Conservation (phyloP, 2,888 invertebrate genomes). For the Tridacna gigas region DNA sequence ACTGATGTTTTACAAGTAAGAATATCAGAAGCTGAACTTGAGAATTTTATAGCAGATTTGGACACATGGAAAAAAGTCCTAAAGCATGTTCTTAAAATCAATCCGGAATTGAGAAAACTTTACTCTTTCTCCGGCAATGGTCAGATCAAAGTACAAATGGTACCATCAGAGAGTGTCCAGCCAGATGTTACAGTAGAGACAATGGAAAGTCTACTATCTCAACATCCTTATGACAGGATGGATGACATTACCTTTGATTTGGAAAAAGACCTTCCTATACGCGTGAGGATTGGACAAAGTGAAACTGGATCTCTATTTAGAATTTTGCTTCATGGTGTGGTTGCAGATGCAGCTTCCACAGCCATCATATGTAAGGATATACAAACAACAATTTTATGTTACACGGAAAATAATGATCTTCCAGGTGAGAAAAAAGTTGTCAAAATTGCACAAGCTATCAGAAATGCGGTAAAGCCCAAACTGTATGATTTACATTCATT, state of each 20-base stretch:
- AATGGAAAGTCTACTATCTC: constrained; percentile 35
- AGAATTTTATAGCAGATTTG: constrained; percentile 29
- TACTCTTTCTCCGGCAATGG: constrained; percentile 35
- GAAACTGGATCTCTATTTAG: constrained; percentile 32
- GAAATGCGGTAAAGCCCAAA: constrained; percentile 31
- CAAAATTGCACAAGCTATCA: constrained; percentile 28
- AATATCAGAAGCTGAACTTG: constrained; percentile 46
- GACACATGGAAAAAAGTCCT: constrained; percentile 51
- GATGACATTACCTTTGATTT: constrained; percentile 42
- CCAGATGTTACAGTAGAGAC: constrained; percentile 40
- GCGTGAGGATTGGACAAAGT: constrained; percentile 44
- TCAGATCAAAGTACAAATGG: constrained; percentile 25
- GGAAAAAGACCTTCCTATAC: constrained; percentile 43
- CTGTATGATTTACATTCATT: constrained; percentile 35
- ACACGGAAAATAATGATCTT: constrained; percentile 27
- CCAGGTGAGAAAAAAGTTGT: constrained; percentile 35
- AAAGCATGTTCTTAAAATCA: constrained; percentile 41
- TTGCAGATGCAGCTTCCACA: constrained; percentile 33
- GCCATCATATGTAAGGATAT: constrained; percentile 50
- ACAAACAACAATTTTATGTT: constrained; percentile 34
- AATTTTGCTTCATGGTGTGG: constrained; percentile 40
- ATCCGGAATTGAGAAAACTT: constrained; percentile 50
- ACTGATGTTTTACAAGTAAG: constrained; percentile 26
- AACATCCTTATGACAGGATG: constrained; percentile 24
- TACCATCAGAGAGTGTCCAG: constrained; percentile 21